phyloP scores from a whole-genome alignment of 2,888 invertebrate genomes.

The Lutraria lutraria region DNA sequence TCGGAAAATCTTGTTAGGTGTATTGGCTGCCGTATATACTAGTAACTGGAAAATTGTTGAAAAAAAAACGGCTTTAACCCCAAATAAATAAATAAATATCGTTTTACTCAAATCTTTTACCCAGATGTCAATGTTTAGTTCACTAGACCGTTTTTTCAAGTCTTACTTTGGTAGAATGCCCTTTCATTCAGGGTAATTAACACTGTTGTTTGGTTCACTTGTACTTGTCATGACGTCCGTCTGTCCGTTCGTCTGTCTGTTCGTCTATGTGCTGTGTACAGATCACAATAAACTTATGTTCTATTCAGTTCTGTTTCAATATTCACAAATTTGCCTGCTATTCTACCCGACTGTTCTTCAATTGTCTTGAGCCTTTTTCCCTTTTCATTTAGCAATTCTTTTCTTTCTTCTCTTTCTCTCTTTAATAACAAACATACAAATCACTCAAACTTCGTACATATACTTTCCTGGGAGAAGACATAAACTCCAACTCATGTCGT shows the following conservation, averaged over 20 bases:
- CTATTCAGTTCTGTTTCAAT: no score
- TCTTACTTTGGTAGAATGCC: not conserved
- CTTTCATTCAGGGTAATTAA: not conserved
- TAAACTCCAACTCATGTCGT: not conserved
- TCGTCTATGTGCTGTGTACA: not conserved
- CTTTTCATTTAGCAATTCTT: not conserved
- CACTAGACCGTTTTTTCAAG: not conserved
- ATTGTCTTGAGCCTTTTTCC: not conserved
- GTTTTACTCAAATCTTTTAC: no score
- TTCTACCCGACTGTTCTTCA: no score
- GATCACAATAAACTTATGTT: no score
- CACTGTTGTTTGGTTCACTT: not conserved
- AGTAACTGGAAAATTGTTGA: no score
- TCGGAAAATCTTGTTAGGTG: no score
- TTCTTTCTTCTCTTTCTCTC: not conserved
- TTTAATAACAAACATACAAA: not conserved
- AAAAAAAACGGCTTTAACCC: no score
- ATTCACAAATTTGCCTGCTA: no score
- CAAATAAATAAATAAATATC: no score
- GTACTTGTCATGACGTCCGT: not conserved
- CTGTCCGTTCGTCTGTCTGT: constrained; percentile 11
- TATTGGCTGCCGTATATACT: no score
- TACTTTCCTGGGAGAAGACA: no score
- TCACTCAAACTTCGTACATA: not conserved
- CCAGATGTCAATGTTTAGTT: no score